Evolutionary conservation across 2,888 invertebrate genomes (phyloP), one percentile per base, ranked within the genome.

Genomic region (Oscheius onirici): DNA sequence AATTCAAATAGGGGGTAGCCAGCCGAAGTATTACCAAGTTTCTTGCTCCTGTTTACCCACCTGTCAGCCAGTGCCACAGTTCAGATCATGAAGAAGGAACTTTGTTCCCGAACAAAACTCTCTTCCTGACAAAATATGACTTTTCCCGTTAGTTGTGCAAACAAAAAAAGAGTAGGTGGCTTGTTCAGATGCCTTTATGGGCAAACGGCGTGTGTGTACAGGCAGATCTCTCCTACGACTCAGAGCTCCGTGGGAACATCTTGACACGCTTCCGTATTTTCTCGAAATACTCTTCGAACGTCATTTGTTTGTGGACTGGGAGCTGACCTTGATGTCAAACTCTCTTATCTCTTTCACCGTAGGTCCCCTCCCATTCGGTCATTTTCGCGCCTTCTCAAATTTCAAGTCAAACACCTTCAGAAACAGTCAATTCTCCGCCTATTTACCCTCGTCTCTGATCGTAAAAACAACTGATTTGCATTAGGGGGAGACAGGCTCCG

Each of bases 41-140:
- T 34, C 34, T 8, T 26, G n/a, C n/a, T n/a, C 34, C 28, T 55
- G 55, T 55, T 55, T 24, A 26, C 55, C 28, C 55, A 26, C 28
- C 55, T 55, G 55, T 28, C 55, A 55, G 55, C 26, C 24, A n/a
- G 55, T 55, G 55, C 55, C 55, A 55, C 55, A 13, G 26, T 1
- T 34, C 8, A 8, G 8, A 34, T 34, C 34, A 6, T 34, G 34
- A n/a, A n/a, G n/a, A n/a, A n/a, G n/a, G 34, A 34, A 34, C 34
- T 34, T 34, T 34, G 5, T 34, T 34, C 34, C 34, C 55, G 5
- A 13, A 10, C 46, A 46, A 46, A 46, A 46, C 46, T 46, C 11
- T 46, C 6, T 11, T 46, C 17, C n/a, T 5, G 20, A 17, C 20
- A 3, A 46, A 17, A 46, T 46, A 17, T 46, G 46, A 11, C 15